Evolutionary conservation across 2,113 vertebrate genomes (phyloP).

Genomic region (Mirza zaza): DNA sequence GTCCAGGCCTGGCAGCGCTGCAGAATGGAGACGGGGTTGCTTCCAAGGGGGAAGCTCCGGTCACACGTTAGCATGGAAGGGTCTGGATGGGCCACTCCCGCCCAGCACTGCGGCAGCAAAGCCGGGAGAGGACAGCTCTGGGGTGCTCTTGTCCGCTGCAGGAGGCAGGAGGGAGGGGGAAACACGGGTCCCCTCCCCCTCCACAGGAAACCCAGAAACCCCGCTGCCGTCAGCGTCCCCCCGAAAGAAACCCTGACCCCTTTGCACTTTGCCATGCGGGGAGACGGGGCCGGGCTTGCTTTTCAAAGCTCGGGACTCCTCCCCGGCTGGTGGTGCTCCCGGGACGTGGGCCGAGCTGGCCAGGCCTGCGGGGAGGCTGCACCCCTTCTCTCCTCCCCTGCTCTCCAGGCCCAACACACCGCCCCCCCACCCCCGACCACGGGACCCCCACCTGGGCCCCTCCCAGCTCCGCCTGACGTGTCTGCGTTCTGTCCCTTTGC

Average conservation of each 20-base stretch:
- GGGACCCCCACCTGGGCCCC: conserved; percentile 83
- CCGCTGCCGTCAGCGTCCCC: fast-evolving
- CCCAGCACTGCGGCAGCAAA: background rate
- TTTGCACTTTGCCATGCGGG: background rate
- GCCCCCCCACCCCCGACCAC: too few species aligned
- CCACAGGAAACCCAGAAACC: background rate
- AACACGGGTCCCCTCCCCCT: too few species aligned
- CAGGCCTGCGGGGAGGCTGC: conserved; percentile 71
- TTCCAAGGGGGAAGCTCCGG: fast-evolving
- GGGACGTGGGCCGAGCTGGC: conserved; percentile 74
- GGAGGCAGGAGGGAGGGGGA: background rate
- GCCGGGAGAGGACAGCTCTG: background rate
- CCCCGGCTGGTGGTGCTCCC: conserved; percentile 54
- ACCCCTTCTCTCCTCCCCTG: conserved; percentile 77
- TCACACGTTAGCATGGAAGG: background rate
- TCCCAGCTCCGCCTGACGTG: conserved; percentile 82
- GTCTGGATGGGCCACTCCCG: fast-evolving
- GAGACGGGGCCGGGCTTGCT: background rate
- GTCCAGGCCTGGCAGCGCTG: background rate
- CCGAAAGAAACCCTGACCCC: background rate
- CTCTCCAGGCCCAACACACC: conserved; percentile 79
- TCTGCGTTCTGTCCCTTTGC: conserved; percentile 89
- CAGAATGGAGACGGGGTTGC: background rate
- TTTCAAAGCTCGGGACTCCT: background rate
- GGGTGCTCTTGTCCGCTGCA: background rate